These are phyloP conservation scores for Acomys russatus DNA, from an alignment of 2,797 vertebrate species.

Conservation along the genomic window DNA sequence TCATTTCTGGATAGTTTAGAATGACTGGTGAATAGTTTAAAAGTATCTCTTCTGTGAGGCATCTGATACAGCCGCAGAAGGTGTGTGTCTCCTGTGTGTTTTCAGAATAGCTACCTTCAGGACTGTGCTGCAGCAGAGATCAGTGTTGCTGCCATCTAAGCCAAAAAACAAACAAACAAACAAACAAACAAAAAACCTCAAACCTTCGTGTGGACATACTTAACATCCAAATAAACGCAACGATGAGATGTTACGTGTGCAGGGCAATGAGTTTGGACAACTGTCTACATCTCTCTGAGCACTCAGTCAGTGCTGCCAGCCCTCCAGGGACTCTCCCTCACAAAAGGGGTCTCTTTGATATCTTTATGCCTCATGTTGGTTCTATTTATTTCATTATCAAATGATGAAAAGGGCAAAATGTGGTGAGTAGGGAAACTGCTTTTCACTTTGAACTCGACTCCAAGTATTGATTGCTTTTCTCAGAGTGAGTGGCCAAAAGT, in stretches of 20 bases:
- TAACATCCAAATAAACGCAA: not conserved
- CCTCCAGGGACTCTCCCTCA: not conserved
- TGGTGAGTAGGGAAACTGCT: slow-evolving; percentile 14
- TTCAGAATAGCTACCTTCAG: not conserved
- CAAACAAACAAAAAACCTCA: not conserved
- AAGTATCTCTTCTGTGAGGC: not conserved
- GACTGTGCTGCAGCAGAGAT: not conserved
- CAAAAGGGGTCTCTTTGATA: not conserved
- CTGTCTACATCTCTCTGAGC: not conserved
- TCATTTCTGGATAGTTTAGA: not conserved
- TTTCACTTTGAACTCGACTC: slow-evolving; percentile 42
- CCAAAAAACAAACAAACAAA: too few relatives aligned
- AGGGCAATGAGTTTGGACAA: slow-evolving; percentile 16
- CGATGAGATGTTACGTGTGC: not conserved
- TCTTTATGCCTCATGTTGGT: not conserved
- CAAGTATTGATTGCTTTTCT: slow-evolving; percentile 5
- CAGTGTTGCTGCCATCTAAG: not conserved
- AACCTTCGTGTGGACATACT: not conserved
- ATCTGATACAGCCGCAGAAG: not conserved
- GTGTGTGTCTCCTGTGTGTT: not conserved
- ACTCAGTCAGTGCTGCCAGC: not conserved
- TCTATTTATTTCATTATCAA: slow-evolving; percentile 52
- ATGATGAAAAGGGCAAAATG: not conserved
- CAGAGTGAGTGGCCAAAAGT: not conserved
- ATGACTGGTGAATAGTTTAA: not conserved